These are phyloP conservation scores for Theristus sp. DNA, from an alignment of 2,888 invertebrate genomes.

Conservation along the genomic window DNA sequence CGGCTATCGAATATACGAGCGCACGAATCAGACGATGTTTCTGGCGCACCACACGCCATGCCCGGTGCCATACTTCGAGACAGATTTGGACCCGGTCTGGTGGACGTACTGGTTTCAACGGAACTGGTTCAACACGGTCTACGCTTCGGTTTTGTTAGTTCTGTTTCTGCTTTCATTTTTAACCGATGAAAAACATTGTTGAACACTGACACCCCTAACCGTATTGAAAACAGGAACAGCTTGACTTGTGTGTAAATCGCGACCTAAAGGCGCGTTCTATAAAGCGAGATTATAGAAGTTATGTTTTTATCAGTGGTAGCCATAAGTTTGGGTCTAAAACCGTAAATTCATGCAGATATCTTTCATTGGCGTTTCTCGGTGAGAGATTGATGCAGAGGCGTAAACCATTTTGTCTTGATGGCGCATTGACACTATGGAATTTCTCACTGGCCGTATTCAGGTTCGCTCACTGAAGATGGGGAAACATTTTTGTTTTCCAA, in stretches of 20 bases:
- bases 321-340: too few relatives aligned
- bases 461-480: too few relatives aligned
- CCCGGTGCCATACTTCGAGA: neutral
- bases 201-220: too few relatives aligned
- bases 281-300: too few relatives aligned
- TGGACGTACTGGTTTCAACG: neutral
- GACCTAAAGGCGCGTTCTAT: too few relatives aligned
- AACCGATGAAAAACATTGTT: too few relatives aligned
- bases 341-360: too few relatives aligned
- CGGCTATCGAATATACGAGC: neutral
- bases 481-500: too few relatives aligned
- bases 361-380: neutral
- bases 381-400: neutral
- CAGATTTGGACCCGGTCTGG: neutral
- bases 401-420: neutral
- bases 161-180: too few relatives aligned
- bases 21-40: neutral
- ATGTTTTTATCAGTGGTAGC: too few relatives aligned
- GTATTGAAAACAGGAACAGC: too few relatives aligned
- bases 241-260: too few relatives aligned
- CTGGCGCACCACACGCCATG: neutral
- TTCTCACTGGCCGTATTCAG: neutral
- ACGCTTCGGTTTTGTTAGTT: neutral
- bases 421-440: neutral
- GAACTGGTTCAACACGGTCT: neutral